Percentiles rank a stretch among this genome's conserved stretches.
Evolutionary conservation across 2,797 vertebrate species (phyloP).

Genomic region (Tadarida brasiliensis): DNA sequence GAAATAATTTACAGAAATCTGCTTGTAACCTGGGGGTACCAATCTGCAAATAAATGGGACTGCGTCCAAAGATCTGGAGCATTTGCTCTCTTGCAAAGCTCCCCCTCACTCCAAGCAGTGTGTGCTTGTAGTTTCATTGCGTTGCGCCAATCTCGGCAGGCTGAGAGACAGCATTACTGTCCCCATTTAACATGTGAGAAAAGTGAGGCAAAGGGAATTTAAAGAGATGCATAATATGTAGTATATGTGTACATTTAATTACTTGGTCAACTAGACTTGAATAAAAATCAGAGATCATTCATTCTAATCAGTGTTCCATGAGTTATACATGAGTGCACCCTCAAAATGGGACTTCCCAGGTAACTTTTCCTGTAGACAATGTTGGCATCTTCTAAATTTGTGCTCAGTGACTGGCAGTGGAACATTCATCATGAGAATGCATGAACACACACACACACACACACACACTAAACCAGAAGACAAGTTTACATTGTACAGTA

Average conservation of each 20-base stretch:
- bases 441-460: not conserved
- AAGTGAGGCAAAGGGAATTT: not conserved
- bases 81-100: no score
- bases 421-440: not conserved
- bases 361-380: not conserved
- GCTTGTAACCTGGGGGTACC: no score
- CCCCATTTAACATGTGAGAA: not conserved
- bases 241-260: not conserved
- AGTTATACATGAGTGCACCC: not conserved
- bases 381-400: not conserved
- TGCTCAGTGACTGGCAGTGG: not conserved
- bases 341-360: not conserved
- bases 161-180: no score
- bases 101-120: no score
- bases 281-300: slow-evolving; percentile 26
- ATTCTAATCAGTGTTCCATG: not conserved
- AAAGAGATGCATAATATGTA: not conserved
- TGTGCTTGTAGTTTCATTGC: no score
- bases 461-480: not conserved
- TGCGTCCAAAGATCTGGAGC: no score
- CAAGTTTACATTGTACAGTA: not conserved
- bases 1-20: no score
- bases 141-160: no score
- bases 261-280: not conserved
- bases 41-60: no score